Evolutionary conservation across 1,140 invertebrate genomes (phyloP).

Genomic region (Pogonognathellus flavescens): DNA sequence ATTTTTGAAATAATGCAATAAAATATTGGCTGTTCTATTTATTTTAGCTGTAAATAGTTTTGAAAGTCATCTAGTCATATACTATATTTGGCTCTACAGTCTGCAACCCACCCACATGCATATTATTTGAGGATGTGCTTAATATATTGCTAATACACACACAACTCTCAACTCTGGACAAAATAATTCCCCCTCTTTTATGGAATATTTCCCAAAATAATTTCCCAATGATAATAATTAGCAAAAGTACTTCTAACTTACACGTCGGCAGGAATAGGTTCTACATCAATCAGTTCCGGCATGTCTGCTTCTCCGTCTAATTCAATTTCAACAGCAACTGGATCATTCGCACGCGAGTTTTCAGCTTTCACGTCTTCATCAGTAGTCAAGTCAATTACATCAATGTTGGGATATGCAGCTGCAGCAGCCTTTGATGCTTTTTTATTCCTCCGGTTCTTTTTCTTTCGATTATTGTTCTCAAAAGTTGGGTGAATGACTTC

Average conservation of each 20-base stretch:
- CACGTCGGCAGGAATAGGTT: conserved; percentile 18
- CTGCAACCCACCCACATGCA: too few species aligned
- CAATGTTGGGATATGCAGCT: conserved; percentile 21
- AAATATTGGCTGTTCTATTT: too few species aligned
- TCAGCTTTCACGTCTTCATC: conserved; percentile 39
- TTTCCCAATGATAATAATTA: too few species aligned
- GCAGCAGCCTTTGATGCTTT: conserved; percentile 30
- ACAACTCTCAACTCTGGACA: too few species aligned
- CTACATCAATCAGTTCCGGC: conserved; percentile 47
- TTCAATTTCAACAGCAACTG: neutral
- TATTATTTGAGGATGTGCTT: too few species aligned
- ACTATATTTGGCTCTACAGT: too few species aligned
- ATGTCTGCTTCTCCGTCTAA: conserved; percentile 43
- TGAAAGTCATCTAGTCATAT: too few species aligned
- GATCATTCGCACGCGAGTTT: neutral
- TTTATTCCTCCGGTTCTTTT: conserved; percentile 1
- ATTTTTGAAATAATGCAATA: too few species aligned
- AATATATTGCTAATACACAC: too few species aligned
- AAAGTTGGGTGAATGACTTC: neutral
- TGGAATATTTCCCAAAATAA: too few species aligned
- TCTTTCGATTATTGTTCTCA: neutral
- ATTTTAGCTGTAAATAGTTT: too few species aligned
- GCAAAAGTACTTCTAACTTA: conserved; percentile 28
- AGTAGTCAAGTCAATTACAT: conserved; percentile 20
- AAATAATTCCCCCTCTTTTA: too few species aligned